Evolutionary conservation across 2,888 invertebrate species (phyloP).

Genomic region (Nasonovia ribisnigri): DNA sequence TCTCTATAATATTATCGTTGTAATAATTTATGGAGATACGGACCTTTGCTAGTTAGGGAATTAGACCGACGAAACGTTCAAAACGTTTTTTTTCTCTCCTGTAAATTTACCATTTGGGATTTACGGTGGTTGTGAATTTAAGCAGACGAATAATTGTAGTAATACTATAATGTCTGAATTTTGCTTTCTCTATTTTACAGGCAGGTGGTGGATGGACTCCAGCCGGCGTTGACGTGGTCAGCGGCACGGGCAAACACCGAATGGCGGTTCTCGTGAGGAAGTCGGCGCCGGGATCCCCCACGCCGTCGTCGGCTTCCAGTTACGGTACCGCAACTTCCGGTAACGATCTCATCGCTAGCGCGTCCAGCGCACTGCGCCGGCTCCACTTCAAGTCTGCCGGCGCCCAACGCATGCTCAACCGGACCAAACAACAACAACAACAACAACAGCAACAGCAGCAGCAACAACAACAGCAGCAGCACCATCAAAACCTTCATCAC

Average conservation of each 20-base stretch:
- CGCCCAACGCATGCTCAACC: slow-evolving; percentile 69
- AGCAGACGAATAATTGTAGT: too few relatives aligned
- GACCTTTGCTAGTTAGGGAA: too few relatives aligned
- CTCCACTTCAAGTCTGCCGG: slow-evolving; percentile 78
- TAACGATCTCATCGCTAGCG: slow-evolving; percentile 73
- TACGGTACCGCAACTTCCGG: slow-evolving; percentile 68
- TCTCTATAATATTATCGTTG: too few relatives aligned
- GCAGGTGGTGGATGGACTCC: slow-evolving; percentile 39
- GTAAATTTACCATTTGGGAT: too few relatives aligned
- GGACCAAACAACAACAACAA: slow-evolving; percentile 56
- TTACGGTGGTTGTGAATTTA: too few relatives aligned
- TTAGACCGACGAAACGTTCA: too few relatives aligned
- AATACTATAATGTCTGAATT: background rate
- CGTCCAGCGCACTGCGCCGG: slow-evolving; percentile 75
- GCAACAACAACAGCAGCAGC: background rate
- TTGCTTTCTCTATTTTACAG: background rate
- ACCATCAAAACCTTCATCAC: background rate
- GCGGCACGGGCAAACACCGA: slow-evolving; percentile 67
- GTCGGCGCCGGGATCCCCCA: slow-evolving; percentile 67
- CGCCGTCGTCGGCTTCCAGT: slow-evolving; percentile 66
- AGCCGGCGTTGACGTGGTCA: slow-evolving; percentile 35
- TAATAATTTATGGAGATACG: too few relatives aligned
- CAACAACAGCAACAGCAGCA: slow-evolving; percentile 66
- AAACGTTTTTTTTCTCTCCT: too few relatives aligned
- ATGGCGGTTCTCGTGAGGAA: slow-evolving; percentile 67